Percentiles rank a stretch among this genome's conserved stretches.
phyloP scores from a whole-genome alignment of 1,140 invertebrate species.

The Camponotus vicinus region DNA sequence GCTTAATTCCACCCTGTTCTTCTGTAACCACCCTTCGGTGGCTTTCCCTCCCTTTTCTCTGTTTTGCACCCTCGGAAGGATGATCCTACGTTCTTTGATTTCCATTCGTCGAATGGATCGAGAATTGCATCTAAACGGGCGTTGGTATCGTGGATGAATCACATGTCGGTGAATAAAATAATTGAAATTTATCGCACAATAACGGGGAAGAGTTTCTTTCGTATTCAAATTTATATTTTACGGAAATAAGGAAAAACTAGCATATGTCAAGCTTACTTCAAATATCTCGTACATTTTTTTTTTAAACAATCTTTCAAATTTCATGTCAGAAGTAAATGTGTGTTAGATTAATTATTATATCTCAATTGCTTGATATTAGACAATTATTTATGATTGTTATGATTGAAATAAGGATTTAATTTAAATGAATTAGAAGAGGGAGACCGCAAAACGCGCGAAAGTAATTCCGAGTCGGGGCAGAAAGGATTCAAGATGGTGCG shows the following conservation, averaged over 20 bases:
- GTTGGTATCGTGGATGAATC: background rate
- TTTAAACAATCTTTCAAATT: background rate
- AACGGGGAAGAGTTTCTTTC: background rate
- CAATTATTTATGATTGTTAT: background rate
- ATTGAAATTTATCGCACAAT: background rate
- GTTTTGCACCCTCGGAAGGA: slow-evolving; percentile 14
- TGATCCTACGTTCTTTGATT: slow-evolving; percentile 74
- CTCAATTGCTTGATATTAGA: background rate
- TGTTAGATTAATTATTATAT: background rate
- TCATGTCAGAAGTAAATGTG: background rate
- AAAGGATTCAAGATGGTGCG: slow-evolving; percentile 30
- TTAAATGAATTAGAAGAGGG: slow-evolving; percentile 1
- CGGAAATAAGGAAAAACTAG: background rate
- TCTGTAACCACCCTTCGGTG: slow-evolving; percentile 63
- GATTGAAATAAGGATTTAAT: slow-evolving; percentile 29
- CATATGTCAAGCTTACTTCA: background rate
- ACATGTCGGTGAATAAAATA: background rate
- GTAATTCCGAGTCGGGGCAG: slow-evolving; percentile 51
- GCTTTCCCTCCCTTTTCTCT: background rate
- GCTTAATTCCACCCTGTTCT: slow-evolving; percentile 85
- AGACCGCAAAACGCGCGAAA: slow-evolving; percentile 7
- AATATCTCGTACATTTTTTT: background rate
- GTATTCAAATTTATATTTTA: background rate
- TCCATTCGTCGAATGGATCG: slow-evolving; percentile 74
- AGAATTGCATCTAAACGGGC: slow-evolving; percentile 69